Base-by-base conservation (phyloP, 2,113 vertebrate genomes). In the Leiothrix lutea region DNA sequence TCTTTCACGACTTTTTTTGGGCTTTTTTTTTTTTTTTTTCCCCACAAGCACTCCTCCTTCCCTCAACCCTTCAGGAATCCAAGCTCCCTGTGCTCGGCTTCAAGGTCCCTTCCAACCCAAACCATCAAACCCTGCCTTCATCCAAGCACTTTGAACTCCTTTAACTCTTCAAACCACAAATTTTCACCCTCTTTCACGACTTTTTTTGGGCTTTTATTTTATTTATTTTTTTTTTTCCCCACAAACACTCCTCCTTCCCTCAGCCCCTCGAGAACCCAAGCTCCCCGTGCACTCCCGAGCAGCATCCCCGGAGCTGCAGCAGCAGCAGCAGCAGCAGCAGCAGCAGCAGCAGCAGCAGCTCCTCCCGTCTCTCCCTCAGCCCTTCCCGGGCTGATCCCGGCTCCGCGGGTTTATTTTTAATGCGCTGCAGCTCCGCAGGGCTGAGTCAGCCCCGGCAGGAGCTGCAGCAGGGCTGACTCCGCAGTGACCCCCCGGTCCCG, bases 381-480 rank as follows among this genome's bases (percentile, higher is more conserved):
- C 13, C 11, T 21, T 33, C 44, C 50, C 40, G 0, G 14, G 31
- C 79, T 0, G 2, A 15, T 58, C 71, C 84, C 60, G 3, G 1
- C 26, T 73, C 57, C 61, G 5, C 62, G 4, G 3, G 1, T 77
- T 22, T 25, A 15, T 44, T 73, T 71, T 35, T 48, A 11, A 54
- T 12, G 69, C 33, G 0, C 5, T 20, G 90, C 95, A 94, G 92
- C 91, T 36, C 64, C 0, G 72, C 72, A 48, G 92, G 69, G 54
- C 70, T n/a, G 92, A 92, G 86, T 48, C 84, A 56, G 56, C 47
- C 13, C 5, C 50, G 24, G 95, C 80, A 23, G 11, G 85, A 90
- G 86, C 90, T 66, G 82, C 86, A 3, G 88, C 57, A 42, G 73
- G 12, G 18, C 54, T 2, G 50, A 1, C 4, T 20, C 62, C 26